A percentile compares a stretch with the other conserved stretches of the same genome.
These are phyloP conservation scores for Oncorhynchus keta DNA, from an alignment of 2,113 vertebrate genomes.

Conservation along the genomic window DNA sequence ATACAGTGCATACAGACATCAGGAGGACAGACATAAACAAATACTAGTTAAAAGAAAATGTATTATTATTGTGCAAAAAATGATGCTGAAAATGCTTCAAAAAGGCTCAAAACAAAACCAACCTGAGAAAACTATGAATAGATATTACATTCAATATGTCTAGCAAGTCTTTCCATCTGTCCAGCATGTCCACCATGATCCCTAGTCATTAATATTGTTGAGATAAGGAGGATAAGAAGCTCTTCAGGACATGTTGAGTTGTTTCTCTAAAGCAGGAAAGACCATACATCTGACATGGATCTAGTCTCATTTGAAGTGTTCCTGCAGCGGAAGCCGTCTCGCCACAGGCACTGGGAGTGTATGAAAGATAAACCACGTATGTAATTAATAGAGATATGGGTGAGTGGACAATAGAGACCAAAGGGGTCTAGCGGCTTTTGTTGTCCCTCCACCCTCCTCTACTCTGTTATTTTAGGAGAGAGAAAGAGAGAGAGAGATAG, in stretches of 20 bases:
- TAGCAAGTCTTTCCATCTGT: not conserved
- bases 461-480: not conserved
- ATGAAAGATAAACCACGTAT: slow-evolving; percentile 36
- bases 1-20: slow-evolving; percentile 6
- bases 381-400: slow-evolving; percentile 54
- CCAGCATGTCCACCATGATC: slow-evolving; percentile 8
- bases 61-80: slow-evolving; percentile 3
- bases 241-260: not conserved
- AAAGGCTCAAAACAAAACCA: not conserved
- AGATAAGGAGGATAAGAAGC: slow-evolving; percentile 25
- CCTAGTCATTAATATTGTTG: not conserved
- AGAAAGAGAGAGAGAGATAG: not conserved
- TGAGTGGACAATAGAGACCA: slow-evolving; percentile 38
- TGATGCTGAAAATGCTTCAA: not conserved
- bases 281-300: slow-evolving; percentile 36
- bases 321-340: slow-evolving; percentile 22
- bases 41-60: slow-evolving; percentile 15
- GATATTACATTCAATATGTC: not conserved
- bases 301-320: slow-evolving; percentile 25
- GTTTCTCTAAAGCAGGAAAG: slow-evolving; percentile 27
- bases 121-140: slow-evolving; percentile 23
- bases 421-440: slow-evolving; percentile 1
- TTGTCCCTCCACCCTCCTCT: slow-evolving; percentile 37
- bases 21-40: not conserved
- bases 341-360: slow-evolving; percentile 20